These are phyloP conservation scores for Drosophila pachea DNA, from an alignment of 1,140 invertebrate genomes.

Conservation along the genomic window DNA sequence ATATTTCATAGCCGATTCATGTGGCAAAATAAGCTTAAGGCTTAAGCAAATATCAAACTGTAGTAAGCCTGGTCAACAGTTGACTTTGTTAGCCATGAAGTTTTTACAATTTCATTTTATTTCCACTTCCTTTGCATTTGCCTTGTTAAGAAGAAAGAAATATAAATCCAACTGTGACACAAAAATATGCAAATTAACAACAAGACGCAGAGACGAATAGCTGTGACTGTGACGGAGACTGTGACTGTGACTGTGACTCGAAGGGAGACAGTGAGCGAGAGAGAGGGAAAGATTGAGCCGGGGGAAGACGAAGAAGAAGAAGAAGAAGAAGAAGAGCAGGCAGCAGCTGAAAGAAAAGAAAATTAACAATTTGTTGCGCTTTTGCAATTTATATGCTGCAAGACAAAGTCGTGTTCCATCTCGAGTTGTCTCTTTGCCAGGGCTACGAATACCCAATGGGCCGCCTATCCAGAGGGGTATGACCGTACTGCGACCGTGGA, in stretches of 20 bases:
- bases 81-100: slow-evolving; percentile 54
- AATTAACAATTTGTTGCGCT: slow-evolving; percentile 76
- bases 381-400: slow-evolving; percentile 68
- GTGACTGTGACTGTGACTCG: slow-evolving; percentile 4
- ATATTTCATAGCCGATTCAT: background rate
- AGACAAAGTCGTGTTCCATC: slow-evolving; percentile 33
- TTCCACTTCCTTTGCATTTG: slow-evolving; percentile 6
- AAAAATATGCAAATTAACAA: slow-evolving; percentile 69
- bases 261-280: background rate
- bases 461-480: background rate
- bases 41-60: slow-evolving; percentile 11
- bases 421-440: slow-evolving; percentile 23
- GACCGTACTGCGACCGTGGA: background rate
- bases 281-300: background rate
- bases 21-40: background rate
- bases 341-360: slow-evolving; percentile 54
- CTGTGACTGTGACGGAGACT: background rate
- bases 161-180: slow-evolving; percentile 36
- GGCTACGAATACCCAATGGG: slow-evolving; percentile 11
- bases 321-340: background rate
- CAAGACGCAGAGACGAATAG: slow-evolving; percentile 21
- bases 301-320: background rate
- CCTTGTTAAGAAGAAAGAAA: slow-evolving; percentile 13
- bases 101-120: slow-evolving; percentile 48
- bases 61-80: slow-evolving; percentile 41